Evolutionary conservation across 2,888 invertebrate species (phyloP), one percentile per base, ranked within the genome.

Genomic region (Sinopyrophorus schimmeli): DNA sequence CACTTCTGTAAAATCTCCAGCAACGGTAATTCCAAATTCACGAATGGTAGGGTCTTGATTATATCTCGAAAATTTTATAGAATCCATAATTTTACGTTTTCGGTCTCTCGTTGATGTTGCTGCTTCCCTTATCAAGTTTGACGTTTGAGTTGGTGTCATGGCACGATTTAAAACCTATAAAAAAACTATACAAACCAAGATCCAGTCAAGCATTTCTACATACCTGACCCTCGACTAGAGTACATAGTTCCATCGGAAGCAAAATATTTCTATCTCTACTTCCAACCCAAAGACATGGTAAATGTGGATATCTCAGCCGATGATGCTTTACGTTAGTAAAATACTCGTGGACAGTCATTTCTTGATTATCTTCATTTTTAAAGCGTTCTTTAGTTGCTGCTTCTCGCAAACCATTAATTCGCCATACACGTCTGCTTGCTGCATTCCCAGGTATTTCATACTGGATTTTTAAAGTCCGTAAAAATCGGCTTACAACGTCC

Each of bases 271-370:
- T 54, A 5, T 56, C 38, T 26, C 24, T 51, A 16, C 56, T 59
- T 3, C 73, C 73, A 3, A 96, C 92, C 81, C 89, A 89, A 26
- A 99, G 69, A 62, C 92, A 92, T 11, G 91, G 94, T 41, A 92
- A 71, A 30, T 87, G 69, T 0, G 90, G 88, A 68, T 77, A 85
- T 58, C 61, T 17, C 1, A 82, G 60, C 23, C 72, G 76, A 62
- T 47, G 53, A 3, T 57, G 53, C 47, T 79, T 78, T 1, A 63
- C 57, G 2, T 52, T 56, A 0, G 2, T 11, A 53, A 74, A 81
- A 61, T 82, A 81, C 2, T 73, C 54, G 4, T 65, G 62, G 0
- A 86, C 76, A 0, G 79, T 78, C 2, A 74, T 67, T 11, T 39
- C 11, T 27, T 42, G 39, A 10, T 62, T 67, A 54, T 55, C 58